Evolutionary conservation across 37 sponge, comb jelly and placozoan species (phyloP).

Genomic region (Halichondria panicea): DNA sequence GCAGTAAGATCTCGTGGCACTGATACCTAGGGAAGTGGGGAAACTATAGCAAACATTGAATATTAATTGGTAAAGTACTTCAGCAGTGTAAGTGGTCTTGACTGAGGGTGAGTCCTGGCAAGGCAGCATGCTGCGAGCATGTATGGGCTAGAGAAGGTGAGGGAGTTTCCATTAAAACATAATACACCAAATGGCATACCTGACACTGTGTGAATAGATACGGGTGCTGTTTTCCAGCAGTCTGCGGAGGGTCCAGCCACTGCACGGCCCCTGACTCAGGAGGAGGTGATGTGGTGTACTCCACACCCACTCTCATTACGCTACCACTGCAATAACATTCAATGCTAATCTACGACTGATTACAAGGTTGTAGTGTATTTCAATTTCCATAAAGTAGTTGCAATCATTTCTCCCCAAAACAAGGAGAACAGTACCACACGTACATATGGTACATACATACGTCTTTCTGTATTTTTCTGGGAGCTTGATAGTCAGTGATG

Average conservation of each 20-base stretch:
- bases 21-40: slow-evolving; percentile 25
- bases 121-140: slow-evolving; percentile 86
- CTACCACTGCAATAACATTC: slow-evolving; percentile 2
- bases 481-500: too few relatives aligned
- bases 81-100: slow-evolving; percentile 83
- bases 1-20: slow-evolving; percentile 71
- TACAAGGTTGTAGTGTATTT: neutral
- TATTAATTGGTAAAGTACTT: slow-evolving; percentile 21
- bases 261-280: slow-evolving; percentile 70
- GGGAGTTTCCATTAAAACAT: neutral
- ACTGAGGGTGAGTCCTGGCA: slow-evolving; percentile 93
- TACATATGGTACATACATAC: too few relatives aligned
- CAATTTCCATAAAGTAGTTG: too few relatives aligned
- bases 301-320: slow-evolving; percentile 21
- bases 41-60: neutral
- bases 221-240: slow-evolving; percentile 79
- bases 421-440: too few relatives aligned
- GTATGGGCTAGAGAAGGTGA: slow-evolving; percentile 65
- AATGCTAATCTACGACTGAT: neutral
- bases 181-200: slow-evolving; percentile 23
- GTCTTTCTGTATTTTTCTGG: too few relatives aligned
- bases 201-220: slow-evolving; percentile 95
- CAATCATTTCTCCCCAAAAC: too few relatives aligned
- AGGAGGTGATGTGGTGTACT: slow-evolving; percentile 67
- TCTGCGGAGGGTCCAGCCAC: slow-evolving; percentile 89